Percentiles rank a stretch among this genome's conserved stretches.
Conservation (phyloP, 1,140 invertebrate genomes). For the Tetragonula clypearis region DNA sequence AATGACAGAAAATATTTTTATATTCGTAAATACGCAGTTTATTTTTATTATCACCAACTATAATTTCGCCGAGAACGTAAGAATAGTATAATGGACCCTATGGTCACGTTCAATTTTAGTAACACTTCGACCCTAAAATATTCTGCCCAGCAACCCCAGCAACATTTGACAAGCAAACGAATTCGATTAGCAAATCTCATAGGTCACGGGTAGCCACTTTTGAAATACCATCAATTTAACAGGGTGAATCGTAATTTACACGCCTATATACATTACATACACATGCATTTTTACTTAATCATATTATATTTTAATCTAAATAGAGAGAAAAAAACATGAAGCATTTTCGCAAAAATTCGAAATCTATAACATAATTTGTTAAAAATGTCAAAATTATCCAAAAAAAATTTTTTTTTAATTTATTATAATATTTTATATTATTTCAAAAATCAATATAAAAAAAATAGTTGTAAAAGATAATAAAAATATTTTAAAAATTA, state of each 20-base stretch:
- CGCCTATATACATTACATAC: too few species aligned
- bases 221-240: constrained; percentile 44
- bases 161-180: constrained; percentile 50
- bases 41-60: constrained; percentile 17
- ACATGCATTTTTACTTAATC: background rate
- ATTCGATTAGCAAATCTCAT: constrained; percentile 63
- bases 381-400: background rate
- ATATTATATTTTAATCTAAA: background rate
- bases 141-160: constrained; percentile 47
- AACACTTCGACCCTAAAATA: constrained; percentile 33
- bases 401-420: too few species aligned
- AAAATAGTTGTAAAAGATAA: too few species aligned
- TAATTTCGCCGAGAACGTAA: constrained; percentile 27
- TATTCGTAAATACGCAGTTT: too few species aligned
- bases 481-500: background rate
- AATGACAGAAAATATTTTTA: background rate
- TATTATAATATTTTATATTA: too few species aligned
- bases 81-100: constrained; percentile 23
- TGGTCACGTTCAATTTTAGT: constrained; percentile 34
- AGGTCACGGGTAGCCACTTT: constrained; percentile 45
- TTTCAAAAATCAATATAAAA: too few species aligned
- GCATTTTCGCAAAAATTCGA: background rate
- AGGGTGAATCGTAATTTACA: constrained; percentile 28
- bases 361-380: background rate
- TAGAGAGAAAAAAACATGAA: background rate